phyloP scores from a whole-genome alignment of 1,140 invertebrate species.

The Sipha flava region DNA sequence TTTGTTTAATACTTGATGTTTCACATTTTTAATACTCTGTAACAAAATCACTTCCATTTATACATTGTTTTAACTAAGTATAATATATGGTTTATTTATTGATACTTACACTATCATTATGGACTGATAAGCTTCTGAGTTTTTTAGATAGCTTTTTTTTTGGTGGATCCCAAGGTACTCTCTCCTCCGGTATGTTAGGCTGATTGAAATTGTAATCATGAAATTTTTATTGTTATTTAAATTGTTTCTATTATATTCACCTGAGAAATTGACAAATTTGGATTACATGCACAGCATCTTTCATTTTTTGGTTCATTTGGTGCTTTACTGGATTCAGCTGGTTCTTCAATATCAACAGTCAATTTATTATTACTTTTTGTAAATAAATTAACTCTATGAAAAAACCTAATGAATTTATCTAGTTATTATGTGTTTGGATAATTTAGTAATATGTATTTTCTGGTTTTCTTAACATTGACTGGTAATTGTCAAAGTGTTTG shows the following conservation, averaged over 20 bases:
- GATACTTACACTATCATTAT: neutral
- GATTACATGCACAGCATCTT: neutral
- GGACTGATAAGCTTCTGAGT: neutral
- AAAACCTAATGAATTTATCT: neutral
- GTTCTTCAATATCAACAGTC: neutral
- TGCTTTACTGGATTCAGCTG: no score
- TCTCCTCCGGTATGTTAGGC: neutral
- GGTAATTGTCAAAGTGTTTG: neutral
- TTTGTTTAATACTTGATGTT: neutral
- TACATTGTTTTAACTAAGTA: neutral
- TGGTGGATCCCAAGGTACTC: neutral
- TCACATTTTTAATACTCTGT: neutral
- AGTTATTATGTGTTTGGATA: neutral
- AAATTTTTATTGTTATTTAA: neutral
- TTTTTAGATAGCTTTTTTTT: slow-evolving; percentile 19
- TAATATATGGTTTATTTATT: neutral
- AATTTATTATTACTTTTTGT: neutral
- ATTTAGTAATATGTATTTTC: neutral
- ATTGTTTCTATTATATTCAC: neutral
- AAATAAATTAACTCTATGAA: slow-evolving; percentile 14
- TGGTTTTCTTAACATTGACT: neutral
- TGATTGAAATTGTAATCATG: neutral
- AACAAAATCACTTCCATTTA: neutral
- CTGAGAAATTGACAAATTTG: neutral
- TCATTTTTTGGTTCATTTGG: neutral